Percentiles rank a stretch among this genome's conserved stretches.
Conservation (phyloP, 2,797 vertebrate species). For the Geotrypetes seraphini region DNA sequence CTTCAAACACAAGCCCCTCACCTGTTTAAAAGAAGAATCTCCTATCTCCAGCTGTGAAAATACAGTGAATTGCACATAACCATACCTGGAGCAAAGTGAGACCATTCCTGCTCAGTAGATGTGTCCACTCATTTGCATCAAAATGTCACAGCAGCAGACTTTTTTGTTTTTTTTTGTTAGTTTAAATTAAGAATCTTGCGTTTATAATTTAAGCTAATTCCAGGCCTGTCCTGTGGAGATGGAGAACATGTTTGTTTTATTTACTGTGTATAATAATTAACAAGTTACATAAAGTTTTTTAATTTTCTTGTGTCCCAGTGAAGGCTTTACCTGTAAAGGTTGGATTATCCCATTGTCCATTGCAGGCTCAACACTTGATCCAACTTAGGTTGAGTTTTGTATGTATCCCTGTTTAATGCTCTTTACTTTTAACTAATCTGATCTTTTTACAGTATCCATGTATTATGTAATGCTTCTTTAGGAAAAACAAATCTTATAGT, state of each 20-base stretch:
- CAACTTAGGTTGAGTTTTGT: constrained; percentile 61
- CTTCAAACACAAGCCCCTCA: constrained; percentile 60
- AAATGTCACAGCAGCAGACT: constrained; percentile 31
- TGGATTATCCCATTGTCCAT: constrained; percentile 49
- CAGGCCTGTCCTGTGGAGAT: constrained; percentile 47
- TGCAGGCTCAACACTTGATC: constrained; percentile 54
- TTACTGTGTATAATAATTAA: constrained; percentile 56
- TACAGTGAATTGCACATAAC: constrained; percentile 5
- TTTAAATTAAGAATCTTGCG: constrained; percentile 33
- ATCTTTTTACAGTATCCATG: constrained; percentile 84
- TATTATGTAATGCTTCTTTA: constrained; percentile 75
- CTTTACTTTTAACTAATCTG: constrained; percentile 84
- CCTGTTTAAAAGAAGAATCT: constrained; percentile 23
- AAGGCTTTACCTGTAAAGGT: constrained; percentile 61
- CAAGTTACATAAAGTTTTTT: constrained; percentile 14
- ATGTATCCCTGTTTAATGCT: constrained; percentile 67
- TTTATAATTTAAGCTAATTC: constrained; percentile 44
- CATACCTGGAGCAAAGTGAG: constrained; percentile 27
- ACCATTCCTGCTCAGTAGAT: constrained; percentile 18
- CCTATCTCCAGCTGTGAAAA: constrained; percentile 58
- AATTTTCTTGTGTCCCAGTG: constrained; percentile 49
- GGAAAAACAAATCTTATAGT: constrained; percentile 66
- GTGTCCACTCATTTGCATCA: constrained; percentile 19
- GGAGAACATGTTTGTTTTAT: constrained; percentile 49
- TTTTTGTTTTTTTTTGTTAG: constrained; percentile 33